phyloP scores from a whole-genome alignment of 92 coral and sea anemone genomes.

The Micromussa lordhowensis region DNA sequence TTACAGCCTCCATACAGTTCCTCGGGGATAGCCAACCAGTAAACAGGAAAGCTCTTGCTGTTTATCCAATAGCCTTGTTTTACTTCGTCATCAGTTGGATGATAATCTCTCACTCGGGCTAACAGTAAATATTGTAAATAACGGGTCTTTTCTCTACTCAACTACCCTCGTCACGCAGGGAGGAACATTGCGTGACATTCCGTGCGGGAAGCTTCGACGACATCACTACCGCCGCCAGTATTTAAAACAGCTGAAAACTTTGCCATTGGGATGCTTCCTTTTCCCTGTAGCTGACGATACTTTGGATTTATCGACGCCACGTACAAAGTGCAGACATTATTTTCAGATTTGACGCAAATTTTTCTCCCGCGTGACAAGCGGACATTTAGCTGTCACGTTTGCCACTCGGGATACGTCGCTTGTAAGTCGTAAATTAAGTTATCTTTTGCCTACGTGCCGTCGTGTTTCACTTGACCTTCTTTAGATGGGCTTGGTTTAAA shows the following conservation, averaged over 20 bases:
- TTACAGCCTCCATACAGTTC: slow-evolving; percentile 89
- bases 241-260: background rate
- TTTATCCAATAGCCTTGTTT: slow-evolving; percentile 94
- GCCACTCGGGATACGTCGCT: too few species aligned
- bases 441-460: too few species aligned
- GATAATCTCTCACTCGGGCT: slow-evolving; percentile 94
- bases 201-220: background rate
- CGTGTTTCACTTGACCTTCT: too few species aligned
- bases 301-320: background rate
- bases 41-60: slow-evolving; percentile 97
- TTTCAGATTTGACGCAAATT: too few species aligned
- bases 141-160: background rate
- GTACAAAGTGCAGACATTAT: too few species aligned
- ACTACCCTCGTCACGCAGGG: background rate
- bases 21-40: slow-evolving; percentile 99
- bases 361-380: too few species aligned
- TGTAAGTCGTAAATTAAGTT: too few species aligned
- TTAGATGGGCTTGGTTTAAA: too few species aligned
- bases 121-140: background rate
- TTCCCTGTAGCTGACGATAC: background rate
- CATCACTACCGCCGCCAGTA: background rate
- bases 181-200: background rate
- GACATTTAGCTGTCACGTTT: too few species aligned
- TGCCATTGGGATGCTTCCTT: background rate
- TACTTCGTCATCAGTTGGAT: slow-evolving; percentile 99